phyloP scores from a whole-genome alignment of 2,113 vertebrate species.

The Edolisoma coerulescens region DNA sequence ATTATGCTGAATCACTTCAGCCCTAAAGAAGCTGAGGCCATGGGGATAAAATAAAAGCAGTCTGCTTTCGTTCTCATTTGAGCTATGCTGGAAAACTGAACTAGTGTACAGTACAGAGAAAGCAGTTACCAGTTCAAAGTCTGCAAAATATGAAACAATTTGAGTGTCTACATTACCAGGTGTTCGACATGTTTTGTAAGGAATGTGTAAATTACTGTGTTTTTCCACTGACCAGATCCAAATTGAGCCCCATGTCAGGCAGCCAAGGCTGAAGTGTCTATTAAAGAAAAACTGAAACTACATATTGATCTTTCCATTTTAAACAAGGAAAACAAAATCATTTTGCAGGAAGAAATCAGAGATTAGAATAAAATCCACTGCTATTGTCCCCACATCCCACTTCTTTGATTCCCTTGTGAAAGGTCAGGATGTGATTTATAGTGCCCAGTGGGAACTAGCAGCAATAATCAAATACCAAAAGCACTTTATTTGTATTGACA shows the following conservation, averaged over 20 bases:
- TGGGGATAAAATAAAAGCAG: background rate
- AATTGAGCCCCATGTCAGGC: background rate
- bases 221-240: background rate
- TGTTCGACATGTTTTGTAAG: background rate
- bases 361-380: background rate
- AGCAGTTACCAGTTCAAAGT: background rate
- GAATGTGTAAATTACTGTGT: background rate
- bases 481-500: background rate
- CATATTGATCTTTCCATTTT: slow-evolving; percentile 14
- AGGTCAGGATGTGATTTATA: background rate
- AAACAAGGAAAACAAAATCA: background rate
- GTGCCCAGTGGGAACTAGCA: background rate
- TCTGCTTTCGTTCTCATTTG: background rate
- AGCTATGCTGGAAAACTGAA: background rate
- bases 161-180: background rate
- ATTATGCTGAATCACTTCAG: background rate
- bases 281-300: slow-evolving; percentile 16
- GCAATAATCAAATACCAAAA: background rate
- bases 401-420: background rate
- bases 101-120: background rate
- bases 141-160: background rate
- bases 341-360: background rate
- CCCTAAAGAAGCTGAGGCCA: background rate
- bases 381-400: background rate
- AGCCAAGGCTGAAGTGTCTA: background rate